phyloP scores from a whole-genome alignment of 2,797 vertebrate genomes.

The Psittacula derbiana region DNA sequence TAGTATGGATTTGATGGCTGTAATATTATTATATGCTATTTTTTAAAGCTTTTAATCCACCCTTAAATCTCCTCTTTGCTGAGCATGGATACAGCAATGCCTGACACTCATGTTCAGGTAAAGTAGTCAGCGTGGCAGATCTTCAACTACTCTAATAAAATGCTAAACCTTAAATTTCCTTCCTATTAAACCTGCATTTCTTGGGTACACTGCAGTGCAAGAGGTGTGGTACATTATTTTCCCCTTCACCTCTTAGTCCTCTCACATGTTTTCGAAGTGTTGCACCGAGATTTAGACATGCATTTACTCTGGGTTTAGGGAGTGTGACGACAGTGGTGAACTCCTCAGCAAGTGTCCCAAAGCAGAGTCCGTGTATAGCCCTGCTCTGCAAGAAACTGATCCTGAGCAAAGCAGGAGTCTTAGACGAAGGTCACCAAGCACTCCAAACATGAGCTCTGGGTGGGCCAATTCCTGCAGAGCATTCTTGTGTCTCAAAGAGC shows the following conservation, averaged over 20 bases:
- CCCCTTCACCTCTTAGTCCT: neutral
- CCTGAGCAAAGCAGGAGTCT: neutral
- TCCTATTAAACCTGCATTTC: neutral
- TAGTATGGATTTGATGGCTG: neutral
- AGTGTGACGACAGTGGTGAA: fast-evolving
- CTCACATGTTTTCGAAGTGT: neutral
- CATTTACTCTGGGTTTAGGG: neutral
- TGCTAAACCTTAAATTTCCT: neutral
- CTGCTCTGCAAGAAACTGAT: neutral
- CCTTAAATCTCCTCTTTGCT: neutral
- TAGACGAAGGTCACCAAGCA: neutral
- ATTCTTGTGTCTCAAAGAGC: neutral
- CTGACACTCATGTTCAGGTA: neutral
- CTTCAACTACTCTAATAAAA: neutral
- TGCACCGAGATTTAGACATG: neutral
- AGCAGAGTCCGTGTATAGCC: fast-evolving
- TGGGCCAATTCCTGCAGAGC: neutral
- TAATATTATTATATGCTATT: neutral
- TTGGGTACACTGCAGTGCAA: neutral
- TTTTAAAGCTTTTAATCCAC: neutral
- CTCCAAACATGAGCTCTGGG: neutral
- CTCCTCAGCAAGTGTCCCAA: neutral
- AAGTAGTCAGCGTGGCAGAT: neutral
- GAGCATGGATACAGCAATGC: neutral
- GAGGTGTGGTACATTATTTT: neutral